Conservation (phyloP, 2,113 vertebrate species). For the Thunnus maccoyii region DNA sequence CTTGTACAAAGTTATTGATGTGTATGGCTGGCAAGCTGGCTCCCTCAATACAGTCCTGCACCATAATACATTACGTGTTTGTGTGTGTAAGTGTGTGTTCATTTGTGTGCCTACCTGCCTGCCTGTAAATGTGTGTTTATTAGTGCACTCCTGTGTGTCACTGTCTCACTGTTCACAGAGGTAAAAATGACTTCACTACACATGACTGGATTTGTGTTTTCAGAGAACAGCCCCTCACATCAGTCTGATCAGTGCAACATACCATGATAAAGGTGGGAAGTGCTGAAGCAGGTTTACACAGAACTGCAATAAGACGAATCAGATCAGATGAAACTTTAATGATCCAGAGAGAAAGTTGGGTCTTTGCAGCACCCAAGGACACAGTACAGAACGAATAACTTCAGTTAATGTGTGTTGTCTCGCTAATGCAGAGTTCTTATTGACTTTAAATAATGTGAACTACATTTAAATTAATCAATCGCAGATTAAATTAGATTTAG, state of each 20-base stretch:
- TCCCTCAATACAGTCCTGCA: background rate
- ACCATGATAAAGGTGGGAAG: background rate
- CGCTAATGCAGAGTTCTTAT: too few species aligned
- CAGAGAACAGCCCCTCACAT: background rate
- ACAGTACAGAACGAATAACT: too few species aligned
- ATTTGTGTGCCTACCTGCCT: background rate
- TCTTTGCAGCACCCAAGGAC: background rate
- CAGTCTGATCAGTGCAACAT: background rate
- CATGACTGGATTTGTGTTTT: too few species aligned
- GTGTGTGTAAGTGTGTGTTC: background rate
- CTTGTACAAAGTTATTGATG: slow-evolving; percentile 41
- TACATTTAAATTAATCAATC: too few species aligned
- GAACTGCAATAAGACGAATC: background rate
- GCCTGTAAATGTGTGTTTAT: background rate
- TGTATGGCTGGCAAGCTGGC: slow-evolving; percentile 13
- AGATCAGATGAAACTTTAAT: slow-evolving; percentile 12
- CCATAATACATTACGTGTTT: background rate
- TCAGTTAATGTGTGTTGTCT: too few species aligned
- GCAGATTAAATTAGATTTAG: too few species aligned
- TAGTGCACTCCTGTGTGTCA: background rate
- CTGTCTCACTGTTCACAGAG: too few species aligned
- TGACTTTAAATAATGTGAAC: too few species aligned
- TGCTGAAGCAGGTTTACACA: slow-evolving; percentile 13
- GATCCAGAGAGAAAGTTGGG: background rate
- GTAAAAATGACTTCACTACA: background rate